phyloP scores from a whole-genome alignment of 2,797 vertebrate genomes.

The Spinus olivaceus region DNA sequence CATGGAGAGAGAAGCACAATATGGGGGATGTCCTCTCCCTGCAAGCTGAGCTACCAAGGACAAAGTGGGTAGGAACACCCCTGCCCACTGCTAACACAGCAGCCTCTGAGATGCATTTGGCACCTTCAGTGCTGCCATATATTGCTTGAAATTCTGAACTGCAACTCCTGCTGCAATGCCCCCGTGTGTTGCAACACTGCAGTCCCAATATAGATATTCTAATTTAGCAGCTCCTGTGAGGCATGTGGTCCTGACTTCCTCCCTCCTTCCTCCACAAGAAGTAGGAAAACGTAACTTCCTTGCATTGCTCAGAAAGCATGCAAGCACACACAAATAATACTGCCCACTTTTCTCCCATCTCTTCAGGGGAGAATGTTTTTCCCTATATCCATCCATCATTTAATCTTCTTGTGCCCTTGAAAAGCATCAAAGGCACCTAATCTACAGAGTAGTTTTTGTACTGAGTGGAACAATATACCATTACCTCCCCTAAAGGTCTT shows the following conservation, averaged over 20 bases:
- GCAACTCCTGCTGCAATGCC: neutral
- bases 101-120: neutral
- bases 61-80: rapidly evolving
- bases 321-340: neutral
- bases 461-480: neutral
- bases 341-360: neutral
- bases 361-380: neutral
- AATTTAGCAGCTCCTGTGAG: neutral
- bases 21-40: too few species aligned
- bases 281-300: neutral
- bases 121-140: neutral
- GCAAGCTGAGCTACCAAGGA: neutral
- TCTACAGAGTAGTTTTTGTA: neutral
- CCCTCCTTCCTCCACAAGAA: neutral
- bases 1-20: neutral
- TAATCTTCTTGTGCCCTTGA: neutral
- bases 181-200: neutral
- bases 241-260: neutral
- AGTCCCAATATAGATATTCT: neutral
- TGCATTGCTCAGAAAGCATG: neutral
- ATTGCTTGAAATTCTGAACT: neutral
- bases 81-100: rapidly evolving
- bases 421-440: neutral
- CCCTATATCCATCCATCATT: neutral
- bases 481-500: neutral